Evolutionary conservation across 2,797 vertebrate genomes (phyloP).

Genomic region (Rhinella marina): DNA sequence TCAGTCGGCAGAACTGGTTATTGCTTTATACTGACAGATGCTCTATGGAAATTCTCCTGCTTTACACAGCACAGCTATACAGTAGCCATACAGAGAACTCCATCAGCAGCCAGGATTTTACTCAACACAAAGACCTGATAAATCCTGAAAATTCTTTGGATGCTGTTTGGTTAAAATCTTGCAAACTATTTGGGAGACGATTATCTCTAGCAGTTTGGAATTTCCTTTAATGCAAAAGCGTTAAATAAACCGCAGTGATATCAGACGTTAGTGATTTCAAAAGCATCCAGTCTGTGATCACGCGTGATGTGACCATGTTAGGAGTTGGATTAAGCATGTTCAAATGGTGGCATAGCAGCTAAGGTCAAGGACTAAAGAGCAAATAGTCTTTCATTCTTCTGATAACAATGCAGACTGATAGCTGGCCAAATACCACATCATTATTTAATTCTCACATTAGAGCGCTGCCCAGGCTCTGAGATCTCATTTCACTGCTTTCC

Average conservation of each 20-base stretch:
- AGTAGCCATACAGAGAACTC: background rate
- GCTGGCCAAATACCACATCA: conserved; percentile 71
- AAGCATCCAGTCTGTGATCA: conserved; percentile 69
- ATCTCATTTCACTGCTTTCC: conserved; percentile 72
- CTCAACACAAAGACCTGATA: conserved; percentile 37
- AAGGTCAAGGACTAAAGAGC: conserved; percentile 75
- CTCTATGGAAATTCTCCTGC: conserved; percentile 32
- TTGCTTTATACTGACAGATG: conserved; percentile 55
- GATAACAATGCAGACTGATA: conserved; percentile 73
- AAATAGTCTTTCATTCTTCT: conserved; percentile 71
- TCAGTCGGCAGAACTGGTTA: conserved; percentile 33
- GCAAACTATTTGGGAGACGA: conserved; percentile 51
- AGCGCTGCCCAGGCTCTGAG: conserved; percentile 68
- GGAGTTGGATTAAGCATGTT: conserved; percentile 75
- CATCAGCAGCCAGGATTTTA: background rate
- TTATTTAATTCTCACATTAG: conserved; percentile 70
- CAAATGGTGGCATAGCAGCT: conserved; percentile 68
- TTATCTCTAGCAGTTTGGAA: conserved; percentile 61
- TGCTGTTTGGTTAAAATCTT: conserved; percentile 43
- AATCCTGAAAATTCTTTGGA: conserved; percentile 42
- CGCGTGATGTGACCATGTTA: conserved; percentile 73
- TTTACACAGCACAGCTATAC: conserved; percentile 12
- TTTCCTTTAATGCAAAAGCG: conserved; percentile 63
- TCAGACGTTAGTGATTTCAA: conserved; percentile 72
- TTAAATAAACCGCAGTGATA: conserved; percentile 73